These are phyloP conservation scores for Podotricha telesiphe DNA, from an alignment of 2,888 invertebrate genomes.

Conservation along the genomic window DNA sequence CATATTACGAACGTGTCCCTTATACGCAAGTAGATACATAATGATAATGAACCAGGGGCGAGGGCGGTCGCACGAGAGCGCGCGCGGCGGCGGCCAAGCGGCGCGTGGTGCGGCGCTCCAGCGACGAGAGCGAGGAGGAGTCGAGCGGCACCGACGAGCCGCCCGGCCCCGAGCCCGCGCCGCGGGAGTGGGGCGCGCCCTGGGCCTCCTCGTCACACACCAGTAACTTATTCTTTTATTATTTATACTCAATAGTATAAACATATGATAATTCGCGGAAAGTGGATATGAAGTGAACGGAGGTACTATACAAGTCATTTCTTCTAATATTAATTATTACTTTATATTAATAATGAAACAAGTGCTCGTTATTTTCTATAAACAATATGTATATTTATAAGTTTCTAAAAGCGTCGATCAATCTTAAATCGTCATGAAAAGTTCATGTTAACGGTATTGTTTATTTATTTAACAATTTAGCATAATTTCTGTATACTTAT, in stretches of 20 bases:
- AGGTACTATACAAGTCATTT: too few species aligned
- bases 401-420: too few species aligned
- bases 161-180: slow-evolving; percentile 77
- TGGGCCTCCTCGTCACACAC: slow-evolving; percentile 79
- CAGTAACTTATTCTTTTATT: slow-evolving; percentile 52
- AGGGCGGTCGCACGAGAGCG: slow-evolving; percentile 68
- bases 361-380: too few species aligned
- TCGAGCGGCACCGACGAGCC: slow-evolving; percentile 77
- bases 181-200: slow-evolving; percentile 81
- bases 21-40: neutral
- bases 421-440: too few species aligned
- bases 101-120: slow-evolving; percentile 72
- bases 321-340: too few species aligned
- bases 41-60: slow-evolving; percentile 48
- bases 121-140: slow-evolving; percentile 79
- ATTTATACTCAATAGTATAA: neutral
- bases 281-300: too few species aligned
- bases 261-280: too few species aligned
- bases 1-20: neutral
- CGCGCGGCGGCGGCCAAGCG: slow-evolving; percentile 65
- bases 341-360: too few species aligned
- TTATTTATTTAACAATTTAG: too few species aligned
- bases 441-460: too few species aligned
- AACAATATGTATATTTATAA: too few species aligned
- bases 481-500: too few species aligned